phyloP scores from a whole-genome alignment of 2,797 vertebrate genomes.

The Bovichtus variegatus region DNA sequence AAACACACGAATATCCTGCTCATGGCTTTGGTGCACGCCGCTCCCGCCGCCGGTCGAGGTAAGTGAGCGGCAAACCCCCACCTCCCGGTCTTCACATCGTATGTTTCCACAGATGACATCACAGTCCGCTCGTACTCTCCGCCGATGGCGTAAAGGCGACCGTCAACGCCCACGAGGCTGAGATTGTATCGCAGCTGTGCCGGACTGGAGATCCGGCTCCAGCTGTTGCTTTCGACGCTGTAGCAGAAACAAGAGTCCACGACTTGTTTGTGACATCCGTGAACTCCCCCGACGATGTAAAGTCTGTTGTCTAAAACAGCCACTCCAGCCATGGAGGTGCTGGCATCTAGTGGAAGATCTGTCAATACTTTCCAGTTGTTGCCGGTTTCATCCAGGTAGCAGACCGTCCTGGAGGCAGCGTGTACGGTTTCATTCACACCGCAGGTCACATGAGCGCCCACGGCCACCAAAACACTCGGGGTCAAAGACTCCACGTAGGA shows the following conservation, averaged over 20 bases:
- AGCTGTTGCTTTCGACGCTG: conserved; percentile 77
- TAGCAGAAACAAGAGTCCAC: conserved; percentile 93
- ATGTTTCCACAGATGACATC: conserved; percentile 91
- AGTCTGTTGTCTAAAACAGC: conserved; percentile 92
- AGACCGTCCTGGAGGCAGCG: conserved; percentile 87
- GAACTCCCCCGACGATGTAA: conserved; percentile 93
- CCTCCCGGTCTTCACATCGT: conserved; percentile 74
- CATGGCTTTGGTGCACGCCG: conserved; percentile 88
- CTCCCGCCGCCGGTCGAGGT: conserved; percentile 86
- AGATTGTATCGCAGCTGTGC: conserved; percentile 91
- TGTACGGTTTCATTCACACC: conserved; percentile 44
- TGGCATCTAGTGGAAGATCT: conserved; percentile 89
- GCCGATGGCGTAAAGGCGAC: conserved; percentile 89
- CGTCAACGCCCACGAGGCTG: conserved; percentile 86
- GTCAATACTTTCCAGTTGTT: conserved; percentile 91
- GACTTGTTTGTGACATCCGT: conserved; percentile 88
- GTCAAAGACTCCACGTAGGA: conserved; percentile 87
- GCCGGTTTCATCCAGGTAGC: conserved; percentile 90
- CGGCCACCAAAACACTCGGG: conserved; percentile 89
- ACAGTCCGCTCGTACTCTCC: conserved; percentile 88
- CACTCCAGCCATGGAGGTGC: conserved; percentile 93
- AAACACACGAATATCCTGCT: conserved; percentile 92
- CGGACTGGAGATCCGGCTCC: conserved; percentile 88
- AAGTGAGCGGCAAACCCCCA: conserved; percentile 90
- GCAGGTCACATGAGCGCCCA: conserved; percentile 78